Evolutionary conservation across 2,888 invertebrate genomes (phyloP).

Genomic region (Tiphia femorata): DNA sequence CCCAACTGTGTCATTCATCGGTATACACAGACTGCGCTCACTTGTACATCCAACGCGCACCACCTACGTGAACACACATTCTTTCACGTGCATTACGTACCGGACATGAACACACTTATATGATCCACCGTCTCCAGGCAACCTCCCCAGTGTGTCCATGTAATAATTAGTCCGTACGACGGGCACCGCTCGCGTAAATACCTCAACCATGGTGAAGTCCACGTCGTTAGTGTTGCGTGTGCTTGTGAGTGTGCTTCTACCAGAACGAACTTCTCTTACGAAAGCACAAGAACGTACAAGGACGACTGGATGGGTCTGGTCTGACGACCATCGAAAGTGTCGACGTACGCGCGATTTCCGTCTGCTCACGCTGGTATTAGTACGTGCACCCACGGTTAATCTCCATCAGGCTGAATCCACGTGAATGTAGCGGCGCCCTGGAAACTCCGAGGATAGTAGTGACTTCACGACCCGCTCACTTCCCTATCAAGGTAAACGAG

Average conservation of each 20-base stretch:
- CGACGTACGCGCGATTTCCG: background rate
- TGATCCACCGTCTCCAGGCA: background rate
- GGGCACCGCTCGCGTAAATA: no score
- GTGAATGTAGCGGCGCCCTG: constrained; percentile 14
- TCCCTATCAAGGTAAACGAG: constrained; percentile 38
- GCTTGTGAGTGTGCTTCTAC: background rate
- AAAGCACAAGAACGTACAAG: no score
- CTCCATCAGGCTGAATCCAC: no score
- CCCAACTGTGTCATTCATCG: constrained; percentile 47
- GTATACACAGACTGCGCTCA: constrained; percentile 20
- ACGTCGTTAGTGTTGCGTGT: background rate
- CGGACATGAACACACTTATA: no score
- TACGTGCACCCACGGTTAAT: background rate
- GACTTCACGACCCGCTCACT: constrained; percentile 22
- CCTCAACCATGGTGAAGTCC: background rate
- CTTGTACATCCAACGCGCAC: background rate
- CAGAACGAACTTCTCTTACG: background rate
- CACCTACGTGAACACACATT: background rate
- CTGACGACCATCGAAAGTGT: background rate
- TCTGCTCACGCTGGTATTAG: background rate
- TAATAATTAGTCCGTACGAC: background rate
- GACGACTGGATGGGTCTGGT: no score
- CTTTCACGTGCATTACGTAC: background rate
- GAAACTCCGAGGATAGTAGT: constrained; percentile 37
- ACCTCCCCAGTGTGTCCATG: background rate